phyloP scores from a whole-genome alignment of 2,888 invertebrate genomes.

The Frankliniella fusca region DNA sequence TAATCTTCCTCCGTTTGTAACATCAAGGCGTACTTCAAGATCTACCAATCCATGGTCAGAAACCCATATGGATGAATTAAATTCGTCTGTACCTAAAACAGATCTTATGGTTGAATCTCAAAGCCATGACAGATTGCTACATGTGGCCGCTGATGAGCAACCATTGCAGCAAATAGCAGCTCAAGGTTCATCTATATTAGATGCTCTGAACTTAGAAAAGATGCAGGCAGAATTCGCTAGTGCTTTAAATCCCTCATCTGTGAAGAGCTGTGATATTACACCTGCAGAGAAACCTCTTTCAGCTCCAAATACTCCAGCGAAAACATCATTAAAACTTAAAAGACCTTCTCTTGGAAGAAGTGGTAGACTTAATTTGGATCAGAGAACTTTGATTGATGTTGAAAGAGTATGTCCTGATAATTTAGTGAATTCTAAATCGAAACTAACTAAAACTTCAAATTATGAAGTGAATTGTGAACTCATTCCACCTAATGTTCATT shows the following conservation, averaged over 20 bases:
- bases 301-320: not conserved
- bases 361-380: not conserved
- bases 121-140: not conserved
- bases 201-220: not conserved
- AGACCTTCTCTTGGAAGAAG: not conserved
- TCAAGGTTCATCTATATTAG: not conserved
- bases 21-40: not conserved
- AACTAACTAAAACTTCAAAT: too few species aligned
- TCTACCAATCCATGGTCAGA: not conserved
- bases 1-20: too few species aligned
- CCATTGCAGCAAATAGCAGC: too few species aligned
- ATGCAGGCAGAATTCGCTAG: not conserved
- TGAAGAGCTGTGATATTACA: not conserved
- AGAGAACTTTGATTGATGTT: not conserved
- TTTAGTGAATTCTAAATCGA: not conserved
- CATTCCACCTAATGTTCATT: not conserved
- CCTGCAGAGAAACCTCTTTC: slow-evolving; percentile 8
- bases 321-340: not conserved
- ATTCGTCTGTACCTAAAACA: too few species aligned
- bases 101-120: too few species aligned
- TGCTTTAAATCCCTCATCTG: not conserved
- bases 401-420: not conserved
- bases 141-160: not conserved
- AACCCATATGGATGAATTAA: too few species aligned
- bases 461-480: not conserved